Evolutionary conservation across 1,140 invertebrate genomes (phyloP).

Genomic region (Penaeus chinensis): DNA sequence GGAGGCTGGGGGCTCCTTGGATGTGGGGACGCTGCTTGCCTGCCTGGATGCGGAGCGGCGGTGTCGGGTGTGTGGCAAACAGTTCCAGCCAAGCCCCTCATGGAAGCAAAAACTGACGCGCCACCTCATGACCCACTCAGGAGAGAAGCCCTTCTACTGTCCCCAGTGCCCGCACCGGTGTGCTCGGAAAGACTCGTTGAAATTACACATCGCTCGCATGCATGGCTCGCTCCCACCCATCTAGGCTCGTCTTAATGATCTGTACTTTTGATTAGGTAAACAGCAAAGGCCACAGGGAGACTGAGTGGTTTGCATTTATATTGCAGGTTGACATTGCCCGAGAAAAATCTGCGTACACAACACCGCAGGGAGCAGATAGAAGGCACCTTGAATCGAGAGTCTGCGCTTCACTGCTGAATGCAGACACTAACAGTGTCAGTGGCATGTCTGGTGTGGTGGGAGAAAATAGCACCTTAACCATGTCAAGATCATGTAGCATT

Average conservation of each 20-base stretch:
- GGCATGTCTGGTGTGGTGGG: neutral
- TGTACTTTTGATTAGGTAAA: neutral
- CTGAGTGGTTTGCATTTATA: slow-evolving; percentile 53
- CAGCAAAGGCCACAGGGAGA: slow-evolving; percentile 11
- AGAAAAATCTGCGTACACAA: slow-evolving; percentile 42
- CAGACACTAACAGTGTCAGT: slow-evolving; percentile 1
- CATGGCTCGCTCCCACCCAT: slow-evolving; percentile 49
- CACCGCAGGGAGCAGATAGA: slow-evolving; percentile 41
- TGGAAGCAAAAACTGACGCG: slow-evolving; percentile 63
- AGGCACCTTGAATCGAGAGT: slow-evolving; percentile 37
- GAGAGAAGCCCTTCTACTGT: slow-evolving; percentile 62
- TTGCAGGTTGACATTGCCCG: slow-evolving; percentile 57
- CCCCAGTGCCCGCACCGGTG: slow-evolving; percentile 59
- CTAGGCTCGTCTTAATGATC: slow-evolving; percentile 22
- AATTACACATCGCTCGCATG: slow-evolving; percentile 58
- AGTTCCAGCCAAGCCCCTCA: slow-evolving; percentile 62
- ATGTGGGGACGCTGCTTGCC: slow-evolving; percentile 53
- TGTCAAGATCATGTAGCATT: slow-evolving; percentile 46
- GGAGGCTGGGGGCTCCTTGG: slow-evolving; percentile 49
- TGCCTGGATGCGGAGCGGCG: slow-evolving; percentile 60
- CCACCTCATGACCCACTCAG: slow-evolving; percentile 63
- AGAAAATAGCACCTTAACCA: slow-evolving; percentile 27
- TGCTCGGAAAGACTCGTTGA: slow-evolving; percentile 63
- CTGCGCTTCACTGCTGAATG: slow-evolving; percentile 14
- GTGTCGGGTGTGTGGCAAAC: slow-evolving; percentile 63